phyloP scores from a whole-genome alignment of 2,113 vertebrate genomes.

The Chelonoidis abingdonii region DNA sequence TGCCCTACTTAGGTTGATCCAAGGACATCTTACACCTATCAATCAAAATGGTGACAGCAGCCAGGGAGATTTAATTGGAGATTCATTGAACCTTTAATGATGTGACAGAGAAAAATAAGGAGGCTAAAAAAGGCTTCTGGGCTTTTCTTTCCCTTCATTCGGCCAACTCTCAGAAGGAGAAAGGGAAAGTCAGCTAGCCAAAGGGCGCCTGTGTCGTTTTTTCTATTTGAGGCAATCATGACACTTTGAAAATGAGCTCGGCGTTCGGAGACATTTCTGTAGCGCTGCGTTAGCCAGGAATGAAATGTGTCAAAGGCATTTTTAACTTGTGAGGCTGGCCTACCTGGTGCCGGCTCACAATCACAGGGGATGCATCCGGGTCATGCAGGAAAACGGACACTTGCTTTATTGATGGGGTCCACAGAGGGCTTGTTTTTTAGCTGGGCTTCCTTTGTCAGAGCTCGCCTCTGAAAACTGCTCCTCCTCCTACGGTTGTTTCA shows the following conservation, averaged over 20 bases:
- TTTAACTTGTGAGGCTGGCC: neutral
- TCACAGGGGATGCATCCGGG: neutral
- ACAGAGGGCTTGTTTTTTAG: neutral
- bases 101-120: conserved; percentile 85
- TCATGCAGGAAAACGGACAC: neutral
- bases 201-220: conserved; percentile 62
- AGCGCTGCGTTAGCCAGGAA: neutral
- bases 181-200: conserved; percentile 59
- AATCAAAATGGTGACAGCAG: conserved; percentile 80
- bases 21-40: conserved; percentile 90
- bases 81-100: conserved; percentile 87
- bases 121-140: conserved; percentile 71
- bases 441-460: neutral
- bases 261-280: neutral
- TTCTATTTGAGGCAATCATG: conserved; percentile 53
- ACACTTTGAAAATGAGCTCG: conserved; percentile 49
- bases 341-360: neutral
- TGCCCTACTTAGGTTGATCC: conserved; percentile 81
- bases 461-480: neutral
- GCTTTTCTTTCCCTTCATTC: conserved; percentile 71
- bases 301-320: conserved; percentile 13
- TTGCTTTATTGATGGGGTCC: neutral
- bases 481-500: conserved; percentile 13
- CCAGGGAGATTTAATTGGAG: conserved; percentile 84
- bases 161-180: conserved; percentile 61